A percentile compares a stretch with the other conserved stretches of the same genome.
Evolutionary conservation across 2,797 vertebrate genomes (phyloP).

Genomic region (Artibeus lituratus): DNA sequence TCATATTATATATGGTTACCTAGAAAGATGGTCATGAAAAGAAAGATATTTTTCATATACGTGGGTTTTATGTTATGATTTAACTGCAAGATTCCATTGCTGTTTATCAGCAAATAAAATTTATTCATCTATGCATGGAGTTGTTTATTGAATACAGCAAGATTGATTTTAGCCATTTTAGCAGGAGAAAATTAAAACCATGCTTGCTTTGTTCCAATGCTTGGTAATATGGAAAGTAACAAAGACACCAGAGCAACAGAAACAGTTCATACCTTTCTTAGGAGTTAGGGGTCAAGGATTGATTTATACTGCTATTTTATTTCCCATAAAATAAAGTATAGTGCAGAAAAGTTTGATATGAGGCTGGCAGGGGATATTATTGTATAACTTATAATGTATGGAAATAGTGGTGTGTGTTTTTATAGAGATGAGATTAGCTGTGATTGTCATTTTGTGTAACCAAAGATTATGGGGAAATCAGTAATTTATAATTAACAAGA

Average conservation of each 20-base stretch:
- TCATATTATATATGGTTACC: slow-evolving; percentile 3
- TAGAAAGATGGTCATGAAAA: slow-evolving; percentile 42
- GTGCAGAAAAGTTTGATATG: neutral
- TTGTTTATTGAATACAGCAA: slow-evolving; percentile 52
- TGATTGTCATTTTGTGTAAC: neutral
- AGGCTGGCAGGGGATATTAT: neutral
- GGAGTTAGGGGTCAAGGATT: neutral
- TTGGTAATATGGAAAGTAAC: slow-evolving; percentile 21
- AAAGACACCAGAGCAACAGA: neutral
- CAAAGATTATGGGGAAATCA: neutral
- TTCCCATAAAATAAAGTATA: neutral
- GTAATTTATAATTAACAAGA: neutral
- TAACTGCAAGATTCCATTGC: slow-evolving; percentile 33
- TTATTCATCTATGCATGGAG: slow-evolving; percentile 49
- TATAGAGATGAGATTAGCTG: neutral
- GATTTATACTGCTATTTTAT: neutral
- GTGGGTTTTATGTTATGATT: slow-evolving; percentile 58
- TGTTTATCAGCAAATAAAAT: slow-evolving; percentile 61
- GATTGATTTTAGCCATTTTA: slow-evolving; percentile 58
- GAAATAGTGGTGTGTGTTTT: neutral
- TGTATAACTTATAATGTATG: neutral
- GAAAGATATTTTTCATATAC: slow-evolving; percentile 49
- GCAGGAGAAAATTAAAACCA: slow-evolving; percentile 67
- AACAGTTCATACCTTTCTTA: neutral
- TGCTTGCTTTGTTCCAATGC: neutral